Evolutionary conservation across 1,140 invertebrate species (phyloP), one percentile per base, ranked within the genome.

Genomic region (Philotrypesis tridentata): DNA sequence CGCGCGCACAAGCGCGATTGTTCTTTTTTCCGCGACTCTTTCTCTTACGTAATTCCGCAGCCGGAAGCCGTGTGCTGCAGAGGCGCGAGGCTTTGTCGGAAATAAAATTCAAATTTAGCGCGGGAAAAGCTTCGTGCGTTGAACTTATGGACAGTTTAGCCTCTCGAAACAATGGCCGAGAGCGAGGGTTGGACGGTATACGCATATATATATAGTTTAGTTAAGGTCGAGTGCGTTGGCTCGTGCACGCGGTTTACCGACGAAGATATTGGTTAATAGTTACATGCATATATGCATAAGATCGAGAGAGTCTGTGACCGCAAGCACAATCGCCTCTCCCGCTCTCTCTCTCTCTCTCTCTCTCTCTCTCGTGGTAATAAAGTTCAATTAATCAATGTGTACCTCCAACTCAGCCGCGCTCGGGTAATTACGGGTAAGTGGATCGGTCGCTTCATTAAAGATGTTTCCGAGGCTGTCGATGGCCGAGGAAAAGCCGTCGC

Each of bases 341-440:
- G 11, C 40, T 43, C 40, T 60, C 23, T 65, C 25, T 65, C 25
- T 65, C 63, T 65, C 63, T 25, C 63, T 65, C 63, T 65, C 63
- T 27, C 63, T 70, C 67, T 33, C 67, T 70, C 31, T 37, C 17
- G 67, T 21, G 67, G 25, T 61, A 33, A 75, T 63, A 75, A 75
- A 43, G 9, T 33, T 37, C 27, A 43, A 75, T 63, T 37, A 61
- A 75, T 75, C 73, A 63, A 63, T n/a, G 73, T 63, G 27, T 63
- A 7, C 48, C 27, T 6, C 48, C 21, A n/a, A 55, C 48, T 55
- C 29, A 21, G 25, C 55, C 27, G 61, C 61, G 61, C 48, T 73
- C 60, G 12, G 74, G 23, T 76, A 76, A 76, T 76, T 40, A 65
- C 17, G 60, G 60, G n/a, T 76, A 76, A 65, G 60, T 76, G 60